Evolutionary conservation across 2,888 invertebrate species (phyloP), one percentile per base, ranked within the genome.

Genomic region (Drosophila paranaensis): DNA sequence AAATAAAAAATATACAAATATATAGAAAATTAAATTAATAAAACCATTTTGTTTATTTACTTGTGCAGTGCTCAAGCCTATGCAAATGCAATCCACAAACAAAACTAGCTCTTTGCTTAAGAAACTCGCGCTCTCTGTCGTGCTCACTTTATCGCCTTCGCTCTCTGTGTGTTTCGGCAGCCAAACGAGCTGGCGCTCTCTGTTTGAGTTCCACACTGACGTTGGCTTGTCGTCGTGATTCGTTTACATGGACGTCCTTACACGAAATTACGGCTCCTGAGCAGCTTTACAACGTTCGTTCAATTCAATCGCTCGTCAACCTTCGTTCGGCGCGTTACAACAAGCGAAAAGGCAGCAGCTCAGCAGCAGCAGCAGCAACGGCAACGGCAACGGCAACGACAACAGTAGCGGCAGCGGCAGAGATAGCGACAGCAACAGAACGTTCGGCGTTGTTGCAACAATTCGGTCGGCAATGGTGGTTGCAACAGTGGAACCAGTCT

Each of bases 311-410:
- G 89, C 76, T 89, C 88, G 82, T 84, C 79, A 88, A 84, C 89
- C 88, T 88, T 88, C 90, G 89, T 90, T 75, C 86, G 75, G 79
- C 79, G 75, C 82, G 89, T 89, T 89, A 87, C 90, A 88, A 77
- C 66, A 78, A 69, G 66, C 77, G 64, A 50, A 68, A 71, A 66
- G 35, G 42, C 66, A 77, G 66, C 67, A 74, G 70, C 50, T 20
- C 54, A 68, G 25, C 51, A 37, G 51, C 60, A 37, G 56, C 53
- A 53, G 40, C 60, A 50, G 35, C 37, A 25, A 42, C 45, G 35
- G 45, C 56, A 61, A 14, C 53, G 14, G 16, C 37, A 50, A 35
- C 48, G 27, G n/a, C 46, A 45, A 37, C 25, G 48, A n/a, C 48
- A 43, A 35, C 50, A 39, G 14, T 30, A 20, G 25, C 48, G 35